phyloP scores from a whole-genome alignment of 2,797 vertebrate genomes.

The Gouania willdenowi region DNA sequence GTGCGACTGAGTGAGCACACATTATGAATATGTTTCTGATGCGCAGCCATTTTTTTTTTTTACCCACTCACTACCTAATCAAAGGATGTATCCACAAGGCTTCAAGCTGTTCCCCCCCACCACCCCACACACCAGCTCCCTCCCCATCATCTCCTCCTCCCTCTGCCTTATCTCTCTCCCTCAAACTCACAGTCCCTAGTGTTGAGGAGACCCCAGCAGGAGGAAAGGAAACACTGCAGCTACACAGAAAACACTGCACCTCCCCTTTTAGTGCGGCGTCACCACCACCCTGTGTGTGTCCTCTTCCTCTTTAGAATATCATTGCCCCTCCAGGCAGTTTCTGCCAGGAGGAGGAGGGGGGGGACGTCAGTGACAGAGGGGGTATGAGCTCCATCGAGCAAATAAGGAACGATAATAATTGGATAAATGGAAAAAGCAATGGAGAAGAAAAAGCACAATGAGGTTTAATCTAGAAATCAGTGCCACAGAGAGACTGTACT shows the following conservation, averaged over 20 bases:
- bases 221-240: slow-evolving; percentile 54
- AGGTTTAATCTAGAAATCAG: neutral
- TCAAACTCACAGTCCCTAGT: slow-evolving; percentile 34
- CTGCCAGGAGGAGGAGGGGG: slow-evolving; percentile 11
- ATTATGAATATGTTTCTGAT: slow-evolving; percentile 43
- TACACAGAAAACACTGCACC: slow-evolving; percentile 55
- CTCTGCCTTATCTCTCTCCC: slow-evolving; percentile 3
- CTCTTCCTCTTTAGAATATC: slow-evolving; percentile 8
- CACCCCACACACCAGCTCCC: slow-evolving; percentile 30
- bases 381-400: slow-evolving; percentile 13
- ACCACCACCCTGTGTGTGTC: slow-evolving; percentile 58
- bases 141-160: slow-evolving; percentile 1
- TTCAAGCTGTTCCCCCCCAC: slow-evolving; percentile 57
- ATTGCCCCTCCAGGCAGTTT: slow-evolving; percentile 21
- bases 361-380: slow-evolving; percentile 3
- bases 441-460: neutral
- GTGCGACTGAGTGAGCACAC: slow-evolving; percentile 7
- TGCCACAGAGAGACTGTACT: slow-evolving; percentile 5
- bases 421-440: slow-evolving; percentile 36
- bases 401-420: slow-evolving; percentile 9
- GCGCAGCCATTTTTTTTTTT: slow-evolving; percentile 32
- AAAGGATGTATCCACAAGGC: slow-evolving; percentile 73
- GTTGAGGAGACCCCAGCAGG: slow-evolving; percentile 64
- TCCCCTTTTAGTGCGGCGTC: slow-evolving; percentile 72
- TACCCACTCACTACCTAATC: slow-evolving; percentile 56